Conservation (phyloP, 2,113 vertebrate genomes). For the Rhinoderma darwinii region DNA sequence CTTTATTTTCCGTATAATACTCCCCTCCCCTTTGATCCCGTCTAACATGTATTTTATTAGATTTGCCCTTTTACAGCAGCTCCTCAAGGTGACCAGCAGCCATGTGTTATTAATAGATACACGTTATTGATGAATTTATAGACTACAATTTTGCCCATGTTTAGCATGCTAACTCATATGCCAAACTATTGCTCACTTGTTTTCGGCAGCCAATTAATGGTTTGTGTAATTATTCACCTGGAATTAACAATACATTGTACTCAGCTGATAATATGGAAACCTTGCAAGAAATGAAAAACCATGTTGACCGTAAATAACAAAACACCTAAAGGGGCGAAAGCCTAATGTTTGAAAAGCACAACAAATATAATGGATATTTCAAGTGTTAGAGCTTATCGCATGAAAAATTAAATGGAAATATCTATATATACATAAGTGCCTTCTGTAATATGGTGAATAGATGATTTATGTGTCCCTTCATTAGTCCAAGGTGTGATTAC, state of each 20-base stretch:
- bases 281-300: neutral
- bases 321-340: neutral
- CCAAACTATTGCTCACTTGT: conserved; percentile 47
- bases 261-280: neutral
- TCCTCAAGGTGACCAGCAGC: neutral
- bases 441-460: neutral
- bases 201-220: conserved; percentile 35
- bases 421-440: neutral
- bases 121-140: conserved; percentile 44
- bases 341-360: neutral
- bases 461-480: neutral
- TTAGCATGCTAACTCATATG: conserved; percentile 29
- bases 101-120: conserved; percentile 27
- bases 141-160: conserved; percentile 40
- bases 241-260: conserved; percentile 20
- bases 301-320: neutral
- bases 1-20: neutral
- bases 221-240: conserved; percentile 34
- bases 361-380: neutral
- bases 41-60: neutral
- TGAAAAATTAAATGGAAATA: neutral
- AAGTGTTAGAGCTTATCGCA: neutral
- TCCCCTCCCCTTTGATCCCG: neutral
- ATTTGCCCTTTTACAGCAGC: neutral
- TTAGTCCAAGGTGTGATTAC: conserved; percentile 3